Base-by-base conservation (phyloP, 2,113 vertebrate species). In the Corythornis madagascariensis region DNA sequence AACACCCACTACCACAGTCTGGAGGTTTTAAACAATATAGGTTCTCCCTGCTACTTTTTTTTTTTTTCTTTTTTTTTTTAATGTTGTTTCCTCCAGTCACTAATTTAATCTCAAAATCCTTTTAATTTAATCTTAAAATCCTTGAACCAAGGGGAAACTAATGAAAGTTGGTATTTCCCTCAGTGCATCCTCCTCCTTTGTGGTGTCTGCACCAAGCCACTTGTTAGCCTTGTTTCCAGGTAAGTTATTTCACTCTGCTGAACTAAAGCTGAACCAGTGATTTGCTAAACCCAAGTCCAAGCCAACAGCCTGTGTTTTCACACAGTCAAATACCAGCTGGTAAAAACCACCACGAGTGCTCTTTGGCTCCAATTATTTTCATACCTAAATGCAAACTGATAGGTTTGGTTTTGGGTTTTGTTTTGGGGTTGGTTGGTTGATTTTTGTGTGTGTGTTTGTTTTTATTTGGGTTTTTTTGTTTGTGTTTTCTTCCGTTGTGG, bases 321-420 rank as follows among this genome's bases (percentile, higher is more conserved):
- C 15, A 57, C n/a, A 4, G 61, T 72, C 48, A n/a, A 15, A 70
- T 14, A 66, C 38, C 18, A 77, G 64, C n/a, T 11, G 24, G 16
- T 83, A 22, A 42, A 16, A 73, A 24, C 3, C 2, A 24, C 4
- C 2, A 4, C 1, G 0, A 28, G 43, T 9, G 75, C 86, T 88
- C 88, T 79, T 79, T 25, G 15, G n/a, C 31, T 13, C 26, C 0
- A 17, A 35, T 35, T 2, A 13, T 79, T 53, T 19, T 70, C 50
- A 0, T 10, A 3, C 29, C 40, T 14, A 12, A 78, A 8, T 1
- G 56, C 24, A 14, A 45, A 38, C 35, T 3, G 78, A 9, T 64
- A 2, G 43, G 52, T 53, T 53, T 53, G 52, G 38, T 38, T 26
- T n/a, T 56, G 28, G 22, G 13, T 2, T 7, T 11, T 33, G 5